These are phyloP conservation scores for Dugesia japonica DNA, from an alignment of 2,888 invertebrate genomes.

Conservation along the genomic window DNA sequence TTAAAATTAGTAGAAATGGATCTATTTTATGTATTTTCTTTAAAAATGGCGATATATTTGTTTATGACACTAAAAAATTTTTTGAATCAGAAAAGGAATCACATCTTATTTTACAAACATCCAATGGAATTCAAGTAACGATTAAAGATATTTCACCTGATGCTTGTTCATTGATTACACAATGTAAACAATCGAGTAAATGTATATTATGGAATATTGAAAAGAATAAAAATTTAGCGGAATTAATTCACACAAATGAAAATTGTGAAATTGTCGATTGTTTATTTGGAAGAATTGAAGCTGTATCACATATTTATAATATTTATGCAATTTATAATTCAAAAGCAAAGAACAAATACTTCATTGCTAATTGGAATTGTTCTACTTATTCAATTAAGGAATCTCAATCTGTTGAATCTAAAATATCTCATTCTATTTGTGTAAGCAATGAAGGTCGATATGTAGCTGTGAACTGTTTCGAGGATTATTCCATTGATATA, in stretches of 20 bases:
- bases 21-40: neutral
- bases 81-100: neutral
- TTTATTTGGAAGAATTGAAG: conserved; percentile 8
- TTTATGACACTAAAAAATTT: neutral
- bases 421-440: neutral
- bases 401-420: neutral
- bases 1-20: conserved; percentile 7
- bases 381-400: neutral
- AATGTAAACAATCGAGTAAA: neutral
- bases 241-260: neutral
- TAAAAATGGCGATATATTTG: neutral
- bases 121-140: neutral
- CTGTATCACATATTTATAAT: conserved; percentile 6
- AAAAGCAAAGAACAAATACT: neutral
- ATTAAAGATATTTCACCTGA: neutral
- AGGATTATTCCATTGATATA: neutral
- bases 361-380: neutral
- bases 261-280: neutral
- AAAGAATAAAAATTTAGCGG: neutral
- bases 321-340: neutral
- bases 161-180: neutral
- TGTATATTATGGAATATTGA: conserved; percentile 10
- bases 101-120: neutral
- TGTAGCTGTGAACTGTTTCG: neutral
- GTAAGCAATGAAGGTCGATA: neutral